A percentile compares a stretch with the other conserved stretches of the same genome.
Evolutionary conservation across 2,113 vertebrate species (phyloP).

Genomic region (Indicator maculatus): DNA sequence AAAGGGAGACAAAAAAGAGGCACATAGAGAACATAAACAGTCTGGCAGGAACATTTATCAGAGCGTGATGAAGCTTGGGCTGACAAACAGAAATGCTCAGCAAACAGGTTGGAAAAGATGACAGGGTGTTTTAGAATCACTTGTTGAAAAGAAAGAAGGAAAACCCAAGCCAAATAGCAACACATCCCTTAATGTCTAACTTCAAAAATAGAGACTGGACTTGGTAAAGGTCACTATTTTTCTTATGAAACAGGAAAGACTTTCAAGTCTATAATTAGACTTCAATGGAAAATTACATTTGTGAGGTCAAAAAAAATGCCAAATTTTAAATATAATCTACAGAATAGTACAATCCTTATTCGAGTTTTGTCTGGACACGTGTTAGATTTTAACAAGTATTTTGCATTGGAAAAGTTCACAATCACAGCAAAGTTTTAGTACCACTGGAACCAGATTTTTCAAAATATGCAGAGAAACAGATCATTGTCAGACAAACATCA

Average conservation of each 20-base stretch:
- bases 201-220: constrained; percentile 10
- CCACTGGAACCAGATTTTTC: constrained; percentile 61
- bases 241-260: constrained; percentile 12
- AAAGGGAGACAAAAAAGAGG: not conserved
- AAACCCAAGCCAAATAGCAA: not conserved
- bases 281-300: constrained; percentile 59
- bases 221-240: constrained; percentile 40
- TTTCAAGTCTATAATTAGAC: constrained; percentile 57
- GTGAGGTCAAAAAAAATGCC: constrained; percentile 55
- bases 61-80: not conserved
- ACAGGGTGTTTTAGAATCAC: not conserved
- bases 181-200: not conserved
- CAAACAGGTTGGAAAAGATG: not conserved
- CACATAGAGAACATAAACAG: not conserved
- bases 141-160: not conserved
- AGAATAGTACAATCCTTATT: constrained; percentile 43
- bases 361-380: constrained; percentile 37
- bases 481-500: constrained; percentile 55
- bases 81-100: constrained; percentile 26
- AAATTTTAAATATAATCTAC: constrained; percentile 39
- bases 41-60: not conserved
- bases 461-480: constrained; percentile 55
- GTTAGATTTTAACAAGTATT: constrained; percentile 65
- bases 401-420: constrained; percentile 64
- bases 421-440: constrained; percentile 55